Conservation (phyloP, 1,140 invertebrate species). For the Polypedilum vanderplanki region DNA sequence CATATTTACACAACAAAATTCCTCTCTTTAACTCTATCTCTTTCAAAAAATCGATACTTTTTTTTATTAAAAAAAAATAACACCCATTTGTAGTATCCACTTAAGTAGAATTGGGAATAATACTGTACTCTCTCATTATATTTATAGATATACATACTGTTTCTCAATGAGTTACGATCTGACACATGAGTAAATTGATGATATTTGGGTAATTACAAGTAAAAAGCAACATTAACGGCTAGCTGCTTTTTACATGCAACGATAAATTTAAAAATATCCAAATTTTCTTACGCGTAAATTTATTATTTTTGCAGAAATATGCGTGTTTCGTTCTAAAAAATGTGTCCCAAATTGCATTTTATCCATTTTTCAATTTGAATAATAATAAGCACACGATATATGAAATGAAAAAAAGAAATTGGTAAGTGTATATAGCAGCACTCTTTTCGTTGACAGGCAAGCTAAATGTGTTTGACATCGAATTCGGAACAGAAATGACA, state of each 20-base stretch:
- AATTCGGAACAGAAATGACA: background rate
- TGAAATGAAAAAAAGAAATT: background rate
- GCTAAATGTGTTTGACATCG: background rate
- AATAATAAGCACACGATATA: background rate
- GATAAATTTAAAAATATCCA: background rate
- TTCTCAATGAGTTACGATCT: no score
- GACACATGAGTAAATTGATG: no score
- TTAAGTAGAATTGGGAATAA: no score
- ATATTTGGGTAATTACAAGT: no score
- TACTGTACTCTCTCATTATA: no score
- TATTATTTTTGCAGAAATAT: slow-evolving; percentile 10
- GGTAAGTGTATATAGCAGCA: background rate
- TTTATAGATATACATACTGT: no score
- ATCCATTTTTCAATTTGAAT: background rate
- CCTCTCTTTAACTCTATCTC: no score
- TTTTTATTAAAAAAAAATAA: no score
- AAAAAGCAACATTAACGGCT: background rate
- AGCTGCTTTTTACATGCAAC: background rate
- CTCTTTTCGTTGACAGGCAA: slow-evolving; percentile 2
- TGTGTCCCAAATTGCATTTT: slow-evolving; percentile 4
- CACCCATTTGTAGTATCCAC: no score
- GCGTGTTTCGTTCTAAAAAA: background rate
- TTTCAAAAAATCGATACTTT: no score
- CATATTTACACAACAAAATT: no score
- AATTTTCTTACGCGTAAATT: background rate